These are phyloP conservation scores for Argyrosomus japonicus DNA, from an alignment of 2,113 vertebrate species.

Conservation along the genomic window DNA sequence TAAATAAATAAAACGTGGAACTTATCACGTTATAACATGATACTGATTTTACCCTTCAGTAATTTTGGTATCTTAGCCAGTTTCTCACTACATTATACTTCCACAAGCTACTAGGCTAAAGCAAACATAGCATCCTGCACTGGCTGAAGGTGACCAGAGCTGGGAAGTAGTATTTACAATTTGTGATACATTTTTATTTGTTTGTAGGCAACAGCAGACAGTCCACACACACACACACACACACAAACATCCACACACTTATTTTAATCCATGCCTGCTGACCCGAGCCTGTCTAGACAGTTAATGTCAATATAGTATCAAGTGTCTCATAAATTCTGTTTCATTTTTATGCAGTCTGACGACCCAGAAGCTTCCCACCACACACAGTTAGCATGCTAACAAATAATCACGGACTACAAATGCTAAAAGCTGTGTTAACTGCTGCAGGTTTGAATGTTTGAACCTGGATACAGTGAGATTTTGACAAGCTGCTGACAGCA, in stretches of 20 bases:
- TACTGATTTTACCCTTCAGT: no score
- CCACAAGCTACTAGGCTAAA: neutral
- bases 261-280: constrained; percentile 41
- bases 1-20: no score
- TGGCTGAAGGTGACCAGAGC: neutral
- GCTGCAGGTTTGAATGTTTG: constrained; percentile 33
- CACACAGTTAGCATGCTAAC: neutral
- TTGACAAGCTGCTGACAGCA: constrained; percentile 65
- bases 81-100: neutral
- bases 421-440: constrained; percentile 3
- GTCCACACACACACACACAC: neutral
- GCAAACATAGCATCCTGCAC: neutral
- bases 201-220: neutral
- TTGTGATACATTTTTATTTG: neutral
- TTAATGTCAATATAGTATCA: constrained; percentile 18
- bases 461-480: constrained; percentile 21
- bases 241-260: constrained; percentile 1
- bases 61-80: neutral
- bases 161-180: neutral
- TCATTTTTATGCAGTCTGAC: constrained; percentile 28
- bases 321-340: constrained; percentile 8
- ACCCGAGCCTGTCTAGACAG: constrained; percentile 51
- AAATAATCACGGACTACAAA: neutral
- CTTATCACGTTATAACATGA: no score
- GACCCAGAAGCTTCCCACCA: constrained; percentile 1